Conservation (phyloP, 2,113 vertebrate genomes). For the Tautogolabrus adspersus region DNA sequence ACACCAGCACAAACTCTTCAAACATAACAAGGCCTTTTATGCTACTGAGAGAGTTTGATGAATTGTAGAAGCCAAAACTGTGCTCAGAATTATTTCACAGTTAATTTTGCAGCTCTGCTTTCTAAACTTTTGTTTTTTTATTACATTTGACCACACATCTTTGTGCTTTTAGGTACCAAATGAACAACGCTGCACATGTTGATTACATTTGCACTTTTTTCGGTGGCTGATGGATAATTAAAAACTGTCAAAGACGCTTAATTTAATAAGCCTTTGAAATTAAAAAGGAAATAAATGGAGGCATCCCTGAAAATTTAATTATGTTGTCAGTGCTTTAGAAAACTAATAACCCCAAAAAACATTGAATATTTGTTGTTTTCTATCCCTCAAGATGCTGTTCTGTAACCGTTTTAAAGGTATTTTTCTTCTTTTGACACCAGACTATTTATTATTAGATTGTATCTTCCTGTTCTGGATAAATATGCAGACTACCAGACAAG, state of each 20-base stretch:
- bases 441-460: not conserved
- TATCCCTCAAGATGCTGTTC: not conserved
- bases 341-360: constrained; percentile 20
- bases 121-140: not conserved
- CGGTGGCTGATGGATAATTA: not conserved
- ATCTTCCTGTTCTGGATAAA: not conserved
- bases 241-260: not conserved
- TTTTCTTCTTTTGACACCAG: not conserved
- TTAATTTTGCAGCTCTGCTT: too few species aligned
- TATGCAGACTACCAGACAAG: not conserved
- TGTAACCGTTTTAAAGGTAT: not conserved
- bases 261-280: constrained; percentile 24
- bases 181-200: not conserved
- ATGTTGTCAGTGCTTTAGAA: not conserved
- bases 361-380: not conserved
- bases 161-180: too few species aligned
- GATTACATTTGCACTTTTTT: not conserved
- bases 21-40: not conserved
- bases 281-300: constrained; percentile 22
- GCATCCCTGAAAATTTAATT: constrained; percentile 17
- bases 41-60: not conserved
- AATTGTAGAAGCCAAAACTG: not conserved
- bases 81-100: not conserved
- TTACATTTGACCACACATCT: too few species aligned
- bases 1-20: not conserved